Base-by-base conservation (phyloP, 2,797 vertebrate genomes). In the Carapus acus region DNA sequence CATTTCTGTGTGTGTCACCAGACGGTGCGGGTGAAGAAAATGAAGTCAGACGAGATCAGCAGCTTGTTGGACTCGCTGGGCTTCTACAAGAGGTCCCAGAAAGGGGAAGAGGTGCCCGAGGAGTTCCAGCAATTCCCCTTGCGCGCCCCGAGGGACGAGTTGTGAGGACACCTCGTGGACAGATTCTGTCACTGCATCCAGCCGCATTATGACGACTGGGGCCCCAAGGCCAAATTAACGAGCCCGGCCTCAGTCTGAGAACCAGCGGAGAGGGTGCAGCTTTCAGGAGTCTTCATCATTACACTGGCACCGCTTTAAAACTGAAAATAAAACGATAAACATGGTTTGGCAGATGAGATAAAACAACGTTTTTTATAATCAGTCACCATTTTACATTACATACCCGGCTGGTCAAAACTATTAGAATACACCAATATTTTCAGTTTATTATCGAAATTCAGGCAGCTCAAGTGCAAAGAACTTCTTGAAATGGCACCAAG, bases 81-180 rank as follows among this genome's bases (percentile, higher is more conserved):
- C 17, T 92, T 92, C 83, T 91, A 90, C 79, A 88, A 83, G 68
- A 87, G 84, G 74, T 84, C 88, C 57, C 57, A 84, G 68, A 91
- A 92, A 79, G 89, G 90, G 64, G 90, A 91, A 72, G 80, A 88
- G 40, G 85, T 92, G 56, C 90, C 90, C 41, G 81, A 90, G 61
- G 86, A 90, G 71, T 91, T 89, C 69, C 82, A 87, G 79, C 71
- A 88, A 54, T 86, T 87, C 68, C 90, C 90, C 54, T 71, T 91
- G 48, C 78, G 14, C 1, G 70, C 82, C 36, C 82, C 86, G 6
- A 83, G 87, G 54, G 90, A 91, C 17, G 90, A 92, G 80, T 82
- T 92, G 24, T 92, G 82, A 88, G 31, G 78, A 79, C 83, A 55
- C 68, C 80, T 57, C 17, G 77, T 77, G 86, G 81, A 53, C 39